phyloP scores from a whole-genome alignment of 2,113 vertebrate species.

The Bos indicus region DNA sequence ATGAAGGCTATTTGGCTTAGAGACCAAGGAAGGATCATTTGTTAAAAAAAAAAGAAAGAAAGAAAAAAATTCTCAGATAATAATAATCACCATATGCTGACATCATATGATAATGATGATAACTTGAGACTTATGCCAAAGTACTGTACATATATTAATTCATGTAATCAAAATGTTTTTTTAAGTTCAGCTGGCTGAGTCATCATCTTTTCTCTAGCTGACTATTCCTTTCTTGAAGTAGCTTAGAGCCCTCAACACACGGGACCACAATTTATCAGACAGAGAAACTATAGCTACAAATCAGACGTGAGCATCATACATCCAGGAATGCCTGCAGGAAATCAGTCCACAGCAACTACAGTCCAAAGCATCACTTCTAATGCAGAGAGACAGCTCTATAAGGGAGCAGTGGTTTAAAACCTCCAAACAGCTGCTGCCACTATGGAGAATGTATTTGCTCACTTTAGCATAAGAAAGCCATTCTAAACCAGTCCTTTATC shows the following conservation, averaged over 20 bases:
- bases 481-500: background rate
- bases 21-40: background rate
- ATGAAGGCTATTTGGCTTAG: background rate
- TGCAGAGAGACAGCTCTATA: background rate
- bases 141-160: background rate
- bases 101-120: background rate
- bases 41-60: accelerated
- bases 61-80: background rate
- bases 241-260: background rate
- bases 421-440: background rate
- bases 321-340: background rate
- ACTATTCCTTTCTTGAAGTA: background rate
- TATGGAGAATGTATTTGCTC: background rate
- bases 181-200: background rate
- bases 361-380: background rate
- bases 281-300: background rate
- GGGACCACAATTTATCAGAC: background rate
- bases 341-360: background rate
- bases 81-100: background rate
- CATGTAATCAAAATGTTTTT: background rate
- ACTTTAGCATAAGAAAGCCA: background rate
- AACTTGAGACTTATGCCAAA: background rate
- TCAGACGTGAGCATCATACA: background rate
- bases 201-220: background rate
- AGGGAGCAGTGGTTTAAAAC: background rate